Conservation (phyloP, 2,797 vertebrate species). For the Malacoctenus gilli region DNA sequence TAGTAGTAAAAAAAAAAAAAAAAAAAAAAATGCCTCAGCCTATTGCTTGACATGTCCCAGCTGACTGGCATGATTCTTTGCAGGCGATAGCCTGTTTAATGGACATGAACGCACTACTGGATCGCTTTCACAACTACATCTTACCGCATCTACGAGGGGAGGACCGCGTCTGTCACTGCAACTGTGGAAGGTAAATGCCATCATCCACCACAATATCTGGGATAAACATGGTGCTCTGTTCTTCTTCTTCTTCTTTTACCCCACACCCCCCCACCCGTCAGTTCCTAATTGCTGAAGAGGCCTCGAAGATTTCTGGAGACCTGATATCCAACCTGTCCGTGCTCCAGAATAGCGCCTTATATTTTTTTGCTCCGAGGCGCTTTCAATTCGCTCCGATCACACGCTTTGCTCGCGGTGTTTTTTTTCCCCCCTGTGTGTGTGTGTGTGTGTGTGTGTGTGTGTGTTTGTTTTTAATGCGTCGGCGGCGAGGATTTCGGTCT, state of each 20-base stretch:
- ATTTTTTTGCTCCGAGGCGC: neutral
- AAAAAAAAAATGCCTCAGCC: too few species aligned
- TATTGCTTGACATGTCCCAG: constrained; percentile 80
- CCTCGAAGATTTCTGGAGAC: constrained; percentile 68
- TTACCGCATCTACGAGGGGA: constrained; percentile 98
- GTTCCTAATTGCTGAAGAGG: constrained; percentile 70
- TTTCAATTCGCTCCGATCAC: too few species aligned
- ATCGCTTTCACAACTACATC: constrained; percentile 99
- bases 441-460: neutral
- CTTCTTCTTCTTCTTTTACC: constrained; percentile 1
- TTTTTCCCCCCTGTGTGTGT: constrained; percentile 14
- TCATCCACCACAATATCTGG: constrained; percentile 43
- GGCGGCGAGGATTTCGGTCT: constrained; percentile 45
- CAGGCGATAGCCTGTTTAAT: constrained; percentile 99
- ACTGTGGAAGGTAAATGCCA: constrained; percentile 96
- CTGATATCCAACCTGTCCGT: constrained; percentile 26
- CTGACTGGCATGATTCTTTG: constrained; percentile 86
- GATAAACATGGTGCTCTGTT: constrained; percentile 32
- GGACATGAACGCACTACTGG: constrained; percentile 99
- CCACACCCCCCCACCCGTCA: constrained; percentile 32
- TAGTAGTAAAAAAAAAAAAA: too few species aligned
- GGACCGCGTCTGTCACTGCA: constrained; percentile 99
- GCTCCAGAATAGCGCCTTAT: constrained; percentile 26
- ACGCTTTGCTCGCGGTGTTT: too few species aligned
- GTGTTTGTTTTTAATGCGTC: constrained; percentile 2